Conservation (phyloP, 2,888 invertebrate genomes). For the Diaphora mendica region DNA sequence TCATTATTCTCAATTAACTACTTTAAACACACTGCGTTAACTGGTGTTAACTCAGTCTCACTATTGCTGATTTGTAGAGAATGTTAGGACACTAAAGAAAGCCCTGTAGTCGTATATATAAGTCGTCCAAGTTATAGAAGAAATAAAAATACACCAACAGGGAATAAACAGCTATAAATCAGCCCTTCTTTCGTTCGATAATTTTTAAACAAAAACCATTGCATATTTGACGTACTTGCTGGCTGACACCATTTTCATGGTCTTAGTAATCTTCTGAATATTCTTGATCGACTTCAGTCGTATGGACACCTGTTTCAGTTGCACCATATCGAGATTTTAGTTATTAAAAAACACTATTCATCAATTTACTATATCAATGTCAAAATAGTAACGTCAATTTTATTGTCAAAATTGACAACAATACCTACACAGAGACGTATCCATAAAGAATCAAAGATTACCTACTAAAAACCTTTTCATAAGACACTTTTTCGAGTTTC, state of each 20-base stretch:
- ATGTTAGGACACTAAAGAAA: too few relatives aligned
- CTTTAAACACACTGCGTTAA: too few relatives aligned
- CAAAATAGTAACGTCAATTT: slow-evolving; percentile 1
- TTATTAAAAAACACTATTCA: neutral
- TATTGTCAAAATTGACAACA: neutral
- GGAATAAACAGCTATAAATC: neutral
- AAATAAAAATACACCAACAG: neutral
- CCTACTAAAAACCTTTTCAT: neutral
- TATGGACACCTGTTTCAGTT: slow-evolving; percentile 90
- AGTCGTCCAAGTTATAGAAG: too few relatives aligned
- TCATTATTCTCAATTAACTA: too few relatives aligned
- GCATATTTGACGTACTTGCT: slow-evolving; percentile 76
- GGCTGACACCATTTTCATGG: slow-evolving; percentile 94
- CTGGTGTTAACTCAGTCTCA: too few relatives aligned
- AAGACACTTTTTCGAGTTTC: neutral
- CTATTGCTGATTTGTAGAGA: too few relatives aligned
- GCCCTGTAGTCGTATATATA: too few relatives aligned
- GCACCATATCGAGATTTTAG: slow-evolving; percentile 85
- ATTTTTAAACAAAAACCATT: neutral
- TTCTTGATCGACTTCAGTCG: slow-evolving; percentile 92
- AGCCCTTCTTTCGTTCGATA: neutral
- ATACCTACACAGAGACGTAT: neutral
- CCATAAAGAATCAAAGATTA: neutral
- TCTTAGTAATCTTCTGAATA: slow-evolving; percentile 94
- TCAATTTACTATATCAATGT: slow-evolving; percentile 8